Percentiles rank a stretch among this genome's conserved stretches.
Evolutionary conservation across 2,797 vertebrate genomes (phyloP).

Genomic region (Florisuga fusca): DNA sequence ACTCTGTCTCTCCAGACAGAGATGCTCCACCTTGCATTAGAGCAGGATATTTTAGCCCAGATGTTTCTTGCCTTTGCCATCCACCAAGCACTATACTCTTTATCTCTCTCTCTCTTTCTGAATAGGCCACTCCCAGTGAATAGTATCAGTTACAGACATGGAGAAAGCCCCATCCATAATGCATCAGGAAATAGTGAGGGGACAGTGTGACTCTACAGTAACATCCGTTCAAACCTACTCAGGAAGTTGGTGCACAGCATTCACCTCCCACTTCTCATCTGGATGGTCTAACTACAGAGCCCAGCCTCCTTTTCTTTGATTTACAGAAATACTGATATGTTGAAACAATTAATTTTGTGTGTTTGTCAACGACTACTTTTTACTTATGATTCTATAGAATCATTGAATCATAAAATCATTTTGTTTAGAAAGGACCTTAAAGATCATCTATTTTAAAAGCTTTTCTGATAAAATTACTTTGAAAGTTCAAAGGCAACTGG

Average conservation of each 20-base stretch:
- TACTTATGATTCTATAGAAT: background rate
- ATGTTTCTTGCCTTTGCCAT: background rate
- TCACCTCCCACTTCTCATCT: background rate
- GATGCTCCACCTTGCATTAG: background rate
- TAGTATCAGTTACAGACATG: background rate
- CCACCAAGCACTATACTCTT: background rate
- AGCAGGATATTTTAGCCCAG: background rate
- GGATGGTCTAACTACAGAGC: background rate
- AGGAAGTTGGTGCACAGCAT: background rate
- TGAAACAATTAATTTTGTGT: background rate
- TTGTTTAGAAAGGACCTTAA: too few species aligned
- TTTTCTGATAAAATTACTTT: background rate
- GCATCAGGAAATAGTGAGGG: background rate
- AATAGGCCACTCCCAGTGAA: background rate
- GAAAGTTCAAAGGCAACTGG: background rate
- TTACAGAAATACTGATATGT: background rate
- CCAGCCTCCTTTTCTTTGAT: background rate
- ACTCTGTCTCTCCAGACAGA: background rate
- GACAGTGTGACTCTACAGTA: background rate
- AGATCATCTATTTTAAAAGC: background rate
- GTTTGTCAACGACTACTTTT: background rate
- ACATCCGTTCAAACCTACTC: background rate
- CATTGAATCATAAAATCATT: too few species aligned
- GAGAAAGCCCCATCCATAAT: background rate
- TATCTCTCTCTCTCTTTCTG: background rate